Evolutionary conservation across 1,140 invertebrate species (phyloP), one percentile per base, ranked within the genome.

Genomic region (Drosophila asahinai): DNA sequence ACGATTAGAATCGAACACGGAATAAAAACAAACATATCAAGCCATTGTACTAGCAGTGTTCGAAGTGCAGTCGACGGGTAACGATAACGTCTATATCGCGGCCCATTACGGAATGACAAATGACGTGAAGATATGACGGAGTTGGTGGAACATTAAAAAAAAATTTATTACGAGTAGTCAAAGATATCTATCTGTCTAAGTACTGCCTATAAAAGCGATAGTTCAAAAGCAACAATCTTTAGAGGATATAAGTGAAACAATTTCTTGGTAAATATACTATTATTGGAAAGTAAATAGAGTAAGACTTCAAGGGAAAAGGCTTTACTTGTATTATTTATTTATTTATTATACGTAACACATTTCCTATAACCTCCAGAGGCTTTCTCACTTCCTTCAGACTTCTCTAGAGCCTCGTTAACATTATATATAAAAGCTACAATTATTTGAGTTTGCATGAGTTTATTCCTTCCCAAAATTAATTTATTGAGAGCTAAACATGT

Each of bases 61-160:
- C 54, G 19, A 38, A 25, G 14, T 33, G 64, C 19, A 58, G 68
- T 51, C 38, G 51, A 2, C 5, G 45, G 65, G 40, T 45, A 19
- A 25, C 47, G 75, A 77, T 68, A 77, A 48, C 43, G 55, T 47
- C 62, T 60, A 42, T 60, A 73, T 72, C 36, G 49, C 49, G 30
- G 6, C 73, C 73, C 75, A 77, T 77, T 77, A 77, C 45, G 49
- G 57, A 61, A 62, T 77, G 73, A 77, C 74, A 43, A 66, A 77
- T 51, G 73, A 45, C 38, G 38, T 19, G 38, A 54, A 61, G 75
- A 77, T 77, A 77, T 9, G n/a, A 36, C 36, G 2, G 45, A 14
- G 43, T 9, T 72, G 17, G 27, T 49, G 22, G 64, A 57, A 33
- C 72, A 47, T 66, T 55, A 33, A 25, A 19, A 30, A 59, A 61